Conservation (phyloP, 30 jellyfish, hydroid and myxozoan species). For the Clytia hemisphaerica region DNA sequence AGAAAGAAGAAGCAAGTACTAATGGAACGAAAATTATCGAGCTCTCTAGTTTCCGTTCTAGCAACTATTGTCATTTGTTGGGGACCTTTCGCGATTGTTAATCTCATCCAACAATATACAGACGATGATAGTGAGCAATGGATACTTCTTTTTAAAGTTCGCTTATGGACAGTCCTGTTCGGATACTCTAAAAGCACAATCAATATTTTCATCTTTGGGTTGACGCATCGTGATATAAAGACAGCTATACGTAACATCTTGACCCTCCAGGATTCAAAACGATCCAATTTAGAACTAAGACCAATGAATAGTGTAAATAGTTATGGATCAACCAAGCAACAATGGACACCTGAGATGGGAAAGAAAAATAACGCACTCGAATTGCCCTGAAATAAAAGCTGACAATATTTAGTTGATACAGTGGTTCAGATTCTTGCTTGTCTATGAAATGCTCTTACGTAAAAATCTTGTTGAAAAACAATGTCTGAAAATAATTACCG, state of each 20-base stretch:
- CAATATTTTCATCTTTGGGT: constrained; percentile 8
- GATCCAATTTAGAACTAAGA: too few relatives aligned
- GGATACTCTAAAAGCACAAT: constrained; percentile 8
- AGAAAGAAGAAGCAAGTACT: neutral
- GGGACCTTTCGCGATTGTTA: neutral
- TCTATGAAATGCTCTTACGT: too few relatives aligned
- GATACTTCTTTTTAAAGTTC: neutral
- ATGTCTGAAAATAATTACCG: too few relatives aligned
- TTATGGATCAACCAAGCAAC: too few relatives aligned
- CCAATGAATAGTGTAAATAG: too few relatives aligned
- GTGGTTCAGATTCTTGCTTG: too few relatives aligned
- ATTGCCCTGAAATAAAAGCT: too few relatives aligned
- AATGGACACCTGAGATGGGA: too few relatives aligned
- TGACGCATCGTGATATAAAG: neutral
- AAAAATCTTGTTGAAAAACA: too few relatives aligned
- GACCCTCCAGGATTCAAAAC: too few relatives aligned
- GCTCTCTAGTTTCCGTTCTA: neutral
- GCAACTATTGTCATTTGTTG: constrained; percentile 6
- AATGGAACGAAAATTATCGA: constrained; percentile 2
- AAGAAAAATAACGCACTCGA: too few relatives aligned
- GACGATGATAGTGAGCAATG: neutral
- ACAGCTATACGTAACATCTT: neutral
- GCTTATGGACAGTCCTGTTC: neutral
- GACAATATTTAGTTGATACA: too few relatives aligned
- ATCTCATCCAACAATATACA: neutral